Evolutionary conservation across 2,888 invertebrate genomes (phyloP).

Genomic region (Cactoblastis cactorum): DNA sequence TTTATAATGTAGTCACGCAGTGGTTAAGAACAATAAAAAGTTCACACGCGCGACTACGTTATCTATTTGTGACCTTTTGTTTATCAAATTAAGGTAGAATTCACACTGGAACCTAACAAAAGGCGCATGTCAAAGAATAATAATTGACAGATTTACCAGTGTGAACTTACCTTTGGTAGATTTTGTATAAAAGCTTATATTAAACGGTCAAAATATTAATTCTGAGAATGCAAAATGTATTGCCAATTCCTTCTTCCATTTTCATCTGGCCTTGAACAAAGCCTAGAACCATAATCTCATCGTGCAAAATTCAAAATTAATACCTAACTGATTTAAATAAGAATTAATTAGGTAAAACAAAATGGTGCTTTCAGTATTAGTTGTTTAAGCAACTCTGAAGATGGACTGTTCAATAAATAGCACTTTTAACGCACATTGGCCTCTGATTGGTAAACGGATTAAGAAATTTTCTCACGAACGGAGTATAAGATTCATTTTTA

Average conservation of each 20-base stretch:
- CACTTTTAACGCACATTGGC: constrained; percentile 52
- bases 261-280: constrained; percentile 15
- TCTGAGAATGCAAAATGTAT: neutral
- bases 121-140: too few relatives aligned
- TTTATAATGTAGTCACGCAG: too few relatives aligned
- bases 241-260: neutral
- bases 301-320: constrained; percentile 45
- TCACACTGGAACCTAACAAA: too few relatives aligned
- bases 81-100: too few relatives aligned
- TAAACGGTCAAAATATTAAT: neutral
- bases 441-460: constrained; percentile 28
- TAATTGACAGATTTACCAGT: neutral
- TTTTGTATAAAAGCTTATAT: neutral
- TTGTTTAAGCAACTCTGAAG: constrained; percentile 61
- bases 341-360: constrained; percentile 50
- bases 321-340: constrained; percentile 41
- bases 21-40: too few relatives aligned
- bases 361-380: constrained; percentile 79
- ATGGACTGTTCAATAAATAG: constrained; percentile 40
- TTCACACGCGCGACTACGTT: too few relatives aligned
- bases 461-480: neutral
- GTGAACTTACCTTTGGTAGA: neutral
- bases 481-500: neutral
- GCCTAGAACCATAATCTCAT: constrained; percentile 19
- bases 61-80: too few relatives aligned